These are phyloP conservation scores for Mesoclemmys tuberculata DNA, from an alignment of 2,113 vertebrate species.

Conservation along the genomic window DNA sequence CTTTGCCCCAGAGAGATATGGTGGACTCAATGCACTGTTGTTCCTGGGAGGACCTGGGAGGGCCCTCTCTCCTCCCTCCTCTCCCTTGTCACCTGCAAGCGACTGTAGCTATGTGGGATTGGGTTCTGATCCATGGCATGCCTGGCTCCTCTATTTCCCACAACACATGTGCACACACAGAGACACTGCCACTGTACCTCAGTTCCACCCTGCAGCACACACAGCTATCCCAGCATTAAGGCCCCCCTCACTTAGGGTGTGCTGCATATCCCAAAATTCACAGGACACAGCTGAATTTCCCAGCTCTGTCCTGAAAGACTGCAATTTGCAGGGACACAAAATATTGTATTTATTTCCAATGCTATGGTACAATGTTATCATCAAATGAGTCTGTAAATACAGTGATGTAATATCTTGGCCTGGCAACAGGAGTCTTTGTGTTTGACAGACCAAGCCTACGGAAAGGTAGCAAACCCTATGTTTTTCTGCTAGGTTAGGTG, in stretches of 20 bases:
- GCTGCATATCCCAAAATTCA: background rate
- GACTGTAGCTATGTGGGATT: background rate
- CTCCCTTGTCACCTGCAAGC: background rate
- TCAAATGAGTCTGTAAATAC: background rate
- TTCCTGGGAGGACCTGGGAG: constrained; percentile 50
- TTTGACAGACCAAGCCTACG: background rate
- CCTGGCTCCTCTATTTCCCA: accelerated
- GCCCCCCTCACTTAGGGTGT: background rate
- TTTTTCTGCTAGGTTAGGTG: background rate
- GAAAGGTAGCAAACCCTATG: background rate
- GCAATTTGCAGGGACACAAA: accelerated
- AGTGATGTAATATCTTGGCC: background rate
- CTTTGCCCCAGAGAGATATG: constrained; percentile 67
- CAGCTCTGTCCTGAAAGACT: background rate
- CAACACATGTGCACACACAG: background rate
- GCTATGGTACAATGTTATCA: accelerated
- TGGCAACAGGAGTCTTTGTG: background rate
- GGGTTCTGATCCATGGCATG: accelerated
- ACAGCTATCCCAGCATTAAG: accelerated
- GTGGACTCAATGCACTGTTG: constrained; percentile 76
- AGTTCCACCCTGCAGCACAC: background rate
- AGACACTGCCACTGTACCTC: background rate
- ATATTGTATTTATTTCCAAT: background rate
- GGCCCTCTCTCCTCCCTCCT: background rate
- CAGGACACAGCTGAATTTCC: background rate